Base-by-base conservation (phyloP, 2,797 vertebrate species). In the Rousettus madagascariensis region DNA sequence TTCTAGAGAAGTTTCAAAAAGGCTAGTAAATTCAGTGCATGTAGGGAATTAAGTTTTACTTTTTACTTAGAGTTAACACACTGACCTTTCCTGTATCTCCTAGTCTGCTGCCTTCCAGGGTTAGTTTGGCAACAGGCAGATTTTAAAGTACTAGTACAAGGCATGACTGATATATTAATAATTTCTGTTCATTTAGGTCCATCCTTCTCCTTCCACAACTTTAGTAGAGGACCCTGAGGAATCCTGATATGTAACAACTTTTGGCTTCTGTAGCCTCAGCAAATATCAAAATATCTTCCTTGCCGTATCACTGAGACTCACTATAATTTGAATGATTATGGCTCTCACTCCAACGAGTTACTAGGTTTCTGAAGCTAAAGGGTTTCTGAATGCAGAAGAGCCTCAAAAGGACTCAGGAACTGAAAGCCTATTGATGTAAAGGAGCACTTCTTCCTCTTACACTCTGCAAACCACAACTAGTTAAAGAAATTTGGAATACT, bases 401-500 rank as follows among this genome's bases (percentile, higher is more conserved):
- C 92, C 87, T 77, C 16, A 3, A 91, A 87, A 92, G 72, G n/a
- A 84, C 6, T 88, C 53, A 69, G 24, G 22, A 77, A 84, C 43
- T 83, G 65, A 74, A 84, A 96, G 86, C 55, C 41, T 80, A 93
- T 49, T 93, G 26, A 97, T 38, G 19, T 96, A 91, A 77, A 94
- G 5, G 2, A 95, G 86, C 28, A 2, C 72, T 63, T 82, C 91
- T 51, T 75, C 43, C 41, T 43, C 17, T 22, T 51, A 61, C 1
- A 3, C 6, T 8, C 80, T 84, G 49, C 66, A 91, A 97, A 96
- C 7, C 57, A 87, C 46, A 0, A 9, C 46, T 24, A 65, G 68
- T 33, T 79, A 46, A 65, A 12, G 72, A 97, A 96, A 97, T 61
- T 71, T 36, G 74, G 96, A 86, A 97, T 97, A 96, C 24, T 0